These are phyloP conservation scores for Morus bassanus DNA, from an alignment of 2,797 vertebrate species.

Conservation along the genomic window DNA sequence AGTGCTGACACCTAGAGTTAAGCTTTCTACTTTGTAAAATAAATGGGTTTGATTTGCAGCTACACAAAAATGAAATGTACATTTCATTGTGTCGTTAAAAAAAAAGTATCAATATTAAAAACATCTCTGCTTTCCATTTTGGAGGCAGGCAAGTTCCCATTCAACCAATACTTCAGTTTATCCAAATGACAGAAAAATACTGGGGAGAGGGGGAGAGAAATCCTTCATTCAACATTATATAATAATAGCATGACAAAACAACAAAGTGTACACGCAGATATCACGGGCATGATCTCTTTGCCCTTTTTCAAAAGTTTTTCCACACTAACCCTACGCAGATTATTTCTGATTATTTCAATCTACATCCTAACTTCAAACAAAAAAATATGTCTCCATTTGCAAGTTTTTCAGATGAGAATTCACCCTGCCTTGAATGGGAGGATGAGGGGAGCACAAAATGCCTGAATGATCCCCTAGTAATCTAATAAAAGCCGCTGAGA, in stretches of 20 bases:
- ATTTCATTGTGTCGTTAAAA: not conserved
- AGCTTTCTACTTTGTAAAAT: slow-evolving; percentile 10
- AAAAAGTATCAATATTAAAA: not conserved
- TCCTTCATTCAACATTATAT: not conserved
- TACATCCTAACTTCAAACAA: not conserved
- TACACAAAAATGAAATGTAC: not conserved
- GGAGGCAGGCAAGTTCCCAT: not conserved
- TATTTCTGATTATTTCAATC: not conserved
- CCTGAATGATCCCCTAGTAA: not conserved
- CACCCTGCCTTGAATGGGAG: not conserved
- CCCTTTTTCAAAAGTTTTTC: not conserved
- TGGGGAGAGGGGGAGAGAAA: not conserved
- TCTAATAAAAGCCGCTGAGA: not conserved
- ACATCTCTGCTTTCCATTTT: not conserved
- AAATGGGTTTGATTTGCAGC: slow-evolving; percentile 5
- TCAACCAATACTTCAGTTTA: not conserved
- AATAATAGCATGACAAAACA: not conserved
- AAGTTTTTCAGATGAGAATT: not conserved
- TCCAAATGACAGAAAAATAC: not conserved
- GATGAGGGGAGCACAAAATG: not conserved
- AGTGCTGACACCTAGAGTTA: slow-evolving; percentile 68
- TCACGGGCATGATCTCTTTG: not conserved
- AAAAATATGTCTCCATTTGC: not conserved
- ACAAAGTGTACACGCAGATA: not conserved
- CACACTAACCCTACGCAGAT: not conserved